Conservation (phyloP, 1,140 invertebrate species). For the Apis florea region DNA sequence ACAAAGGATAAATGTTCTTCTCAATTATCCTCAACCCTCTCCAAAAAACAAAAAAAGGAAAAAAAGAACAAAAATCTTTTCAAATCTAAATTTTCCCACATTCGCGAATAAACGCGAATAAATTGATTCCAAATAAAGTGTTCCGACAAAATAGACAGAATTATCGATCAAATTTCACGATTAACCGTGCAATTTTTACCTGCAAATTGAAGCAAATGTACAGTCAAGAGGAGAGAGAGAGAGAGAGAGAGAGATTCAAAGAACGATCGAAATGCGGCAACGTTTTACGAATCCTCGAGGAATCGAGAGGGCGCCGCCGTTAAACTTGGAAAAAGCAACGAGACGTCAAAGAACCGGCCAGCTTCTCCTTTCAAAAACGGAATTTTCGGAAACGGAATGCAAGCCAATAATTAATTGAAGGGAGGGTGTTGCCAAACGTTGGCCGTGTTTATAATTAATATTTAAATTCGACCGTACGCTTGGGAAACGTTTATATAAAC, state of each 20-base stretch:
- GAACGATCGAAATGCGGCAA: background rate
- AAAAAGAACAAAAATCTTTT: too few relatives aligned
- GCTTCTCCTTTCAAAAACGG: too few relatives aligned
- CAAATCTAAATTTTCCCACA: too few relatives aligned
- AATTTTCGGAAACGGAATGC: background rate
- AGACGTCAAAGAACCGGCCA: background rate
- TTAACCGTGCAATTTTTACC: background rate
- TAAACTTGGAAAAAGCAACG: conserved; percentile 5
- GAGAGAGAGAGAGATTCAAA: background rate
- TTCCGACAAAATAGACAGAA: background rate
- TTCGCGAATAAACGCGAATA: too few relatives aligned
- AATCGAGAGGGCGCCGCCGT: background rate
- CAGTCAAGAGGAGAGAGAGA: too few relatives aligned
- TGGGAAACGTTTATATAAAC: too few relatives aligned
- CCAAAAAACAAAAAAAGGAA: too few relatives aligned
- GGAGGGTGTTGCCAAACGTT: background rate
- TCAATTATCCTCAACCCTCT: too few relatives aligned
- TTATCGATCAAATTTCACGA: background rate
- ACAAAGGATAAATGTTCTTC: too few relatives aligned
- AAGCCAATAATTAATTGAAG: background rate
- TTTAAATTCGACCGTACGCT: conserved; percentile 18
- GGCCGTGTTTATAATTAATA: conserved; percentile 9
- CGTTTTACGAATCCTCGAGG: background rate
- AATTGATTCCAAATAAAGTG: too few relatives aligned
- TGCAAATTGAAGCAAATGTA: too few relatives aligned